Percentiles rank a stretch among this genome's conserved stretches.
phyloP scores from a whole-genome alignment of 2,888 invertebrate species.

The Ferrisia virgata region DNA sequence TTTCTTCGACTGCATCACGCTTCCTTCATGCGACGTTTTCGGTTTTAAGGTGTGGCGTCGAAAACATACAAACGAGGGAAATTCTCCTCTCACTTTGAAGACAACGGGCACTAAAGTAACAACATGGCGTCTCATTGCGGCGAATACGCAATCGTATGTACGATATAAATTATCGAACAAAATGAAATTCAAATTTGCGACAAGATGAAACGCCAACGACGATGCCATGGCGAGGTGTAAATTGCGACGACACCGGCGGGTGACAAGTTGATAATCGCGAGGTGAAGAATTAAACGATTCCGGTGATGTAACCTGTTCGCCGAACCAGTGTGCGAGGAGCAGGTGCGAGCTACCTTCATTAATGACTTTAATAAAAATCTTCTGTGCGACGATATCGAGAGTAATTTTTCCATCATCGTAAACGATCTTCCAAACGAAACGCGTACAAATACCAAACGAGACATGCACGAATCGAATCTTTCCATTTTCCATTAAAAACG shows the following conservation, averaged over 20 bases:
- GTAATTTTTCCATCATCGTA: background rate
- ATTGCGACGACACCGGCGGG: background rate
- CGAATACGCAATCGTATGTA: no score
- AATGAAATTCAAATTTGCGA: background rate
- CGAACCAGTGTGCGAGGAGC: background rate
- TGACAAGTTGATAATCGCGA: background rate
- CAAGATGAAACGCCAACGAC: background rate
- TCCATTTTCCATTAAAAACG: background rate
- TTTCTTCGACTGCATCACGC: no score
- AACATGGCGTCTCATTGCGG: no score
- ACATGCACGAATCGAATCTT: background rate
- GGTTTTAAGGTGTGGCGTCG: no score
- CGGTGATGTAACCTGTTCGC: background rate
- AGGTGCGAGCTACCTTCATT: background rate
- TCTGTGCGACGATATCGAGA: background rate
- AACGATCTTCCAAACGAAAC: background rate
- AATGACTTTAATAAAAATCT: background rate
- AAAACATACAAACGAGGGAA: no score
- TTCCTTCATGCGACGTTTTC: no score
- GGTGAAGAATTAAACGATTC: constrained; percentile 12
- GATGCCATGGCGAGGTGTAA: background rate
- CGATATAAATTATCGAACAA: no score
- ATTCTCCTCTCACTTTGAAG: no score
- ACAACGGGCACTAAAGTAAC: no score
- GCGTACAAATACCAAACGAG: background rate